Conservation (phyloP, 2,797 vertebrate genomes). For the Gymnoscopelus microlampas region DNA sequence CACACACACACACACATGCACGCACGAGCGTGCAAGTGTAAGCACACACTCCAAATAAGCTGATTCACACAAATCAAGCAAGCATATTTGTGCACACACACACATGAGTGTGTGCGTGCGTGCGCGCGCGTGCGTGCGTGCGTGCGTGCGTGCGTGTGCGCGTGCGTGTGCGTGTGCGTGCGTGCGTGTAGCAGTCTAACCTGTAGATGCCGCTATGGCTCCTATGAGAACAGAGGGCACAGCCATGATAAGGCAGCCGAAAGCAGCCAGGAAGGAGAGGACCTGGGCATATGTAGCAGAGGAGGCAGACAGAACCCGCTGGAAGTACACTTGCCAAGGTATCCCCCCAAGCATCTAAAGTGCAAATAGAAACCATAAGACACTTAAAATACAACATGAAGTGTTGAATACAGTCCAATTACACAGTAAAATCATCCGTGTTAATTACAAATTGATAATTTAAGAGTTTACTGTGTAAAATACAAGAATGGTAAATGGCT, state of each 20-base stretch:
- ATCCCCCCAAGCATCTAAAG: slow-evolving; percentile 94
- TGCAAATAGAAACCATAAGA: slow-evolving; percentile 16
- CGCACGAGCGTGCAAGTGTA: slow-evolving; percentile 6
- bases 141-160: slow-evolving; percentile 22
- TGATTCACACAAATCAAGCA: slow-evolving; percentile 10
- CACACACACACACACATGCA: slow-evolving; percentile 16
- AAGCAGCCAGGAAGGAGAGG: slow-evolving; percentile 94
- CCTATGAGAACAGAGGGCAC: slow-evolving; percentile 93
- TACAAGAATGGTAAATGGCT: no score
- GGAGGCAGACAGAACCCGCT: slow-evolving; percentile 94
- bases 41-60: slow-evolving; percentile 16
- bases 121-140: neutral
- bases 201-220: slow-evolving; percentile 96
- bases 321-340: slow-evolving; percentile 98
- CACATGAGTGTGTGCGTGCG: neutral
- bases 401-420: no score
- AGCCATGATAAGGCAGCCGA: slow-evolving; percentile 96
- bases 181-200: slow-evolving; percentile 69
- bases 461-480: no score
- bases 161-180: slow-evolving; percentile 8
- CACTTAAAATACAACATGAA: no score
- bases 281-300: slow-evolving; percentile 97
- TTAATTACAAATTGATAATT: no score
- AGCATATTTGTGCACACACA: neutral
- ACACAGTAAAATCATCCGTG: no score